Evolutionary conservation across 2,888 invertebrate genomes (phyloP).

Genomic region (Pyrrhia umbra): DNA sequence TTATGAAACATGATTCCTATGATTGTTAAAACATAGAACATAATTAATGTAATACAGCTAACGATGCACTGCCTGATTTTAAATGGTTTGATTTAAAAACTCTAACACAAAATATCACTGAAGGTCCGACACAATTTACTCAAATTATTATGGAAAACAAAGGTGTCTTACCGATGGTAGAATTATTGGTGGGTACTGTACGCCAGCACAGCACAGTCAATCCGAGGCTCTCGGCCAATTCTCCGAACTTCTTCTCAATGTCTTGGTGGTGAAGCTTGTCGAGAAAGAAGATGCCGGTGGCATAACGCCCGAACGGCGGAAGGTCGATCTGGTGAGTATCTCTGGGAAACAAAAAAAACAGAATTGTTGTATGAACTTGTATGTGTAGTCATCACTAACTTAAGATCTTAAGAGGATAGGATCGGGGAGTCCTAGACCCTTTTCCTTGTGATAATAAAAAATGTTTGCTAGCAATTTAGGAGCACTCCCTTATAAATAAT

Average conservation of each 20-base stretch:
- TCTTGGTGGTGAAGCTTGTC: slow-evolving; percentile 95
- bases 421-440: too few relatives aligned
- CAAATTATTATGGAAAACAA: background rate
- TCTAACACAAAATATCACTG: background rate
- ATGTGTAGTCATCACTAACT: too few relatives aligned
- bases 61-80: slow-evolving; percentile 10
- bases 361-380: slow-evolving; percentile 4
- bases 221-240: slow-evolving; percentile 94
- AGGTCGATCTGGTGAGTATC: slow-evolving; percentile 95
- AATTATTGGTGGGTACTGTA: slow-evolving; percentile 96
- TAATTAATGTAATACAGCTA: background rate
- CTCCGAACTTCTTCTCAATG: slow-evolving; percentile 95
- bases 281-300: slow-evolving; percentile 98
- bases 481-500: too few relatives aligned
- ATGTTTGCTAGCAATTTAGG: too few relatives aligned
- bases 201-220: slow-evolving; percentile 98
- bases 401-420: too few relatives aligned
- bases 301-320: slow-evolving; percentile 97
- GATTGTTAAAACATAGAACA: slow-evolving; percentile 30
- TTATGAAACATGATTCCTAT: slow-evolving; percentile 28
- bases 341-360: slow-evolving; percentile 84
- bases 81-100: background rate
- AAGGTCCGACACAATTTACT: slow-evolving; percentile 3
- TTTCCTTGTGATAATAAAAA: too few relatives aligned
- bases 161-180: slow-evolving; percentile 93